Evolutionary conservation across 2,797 vertebrate species (phyloP).

Genomic region (Microtus californicus): DNA sequence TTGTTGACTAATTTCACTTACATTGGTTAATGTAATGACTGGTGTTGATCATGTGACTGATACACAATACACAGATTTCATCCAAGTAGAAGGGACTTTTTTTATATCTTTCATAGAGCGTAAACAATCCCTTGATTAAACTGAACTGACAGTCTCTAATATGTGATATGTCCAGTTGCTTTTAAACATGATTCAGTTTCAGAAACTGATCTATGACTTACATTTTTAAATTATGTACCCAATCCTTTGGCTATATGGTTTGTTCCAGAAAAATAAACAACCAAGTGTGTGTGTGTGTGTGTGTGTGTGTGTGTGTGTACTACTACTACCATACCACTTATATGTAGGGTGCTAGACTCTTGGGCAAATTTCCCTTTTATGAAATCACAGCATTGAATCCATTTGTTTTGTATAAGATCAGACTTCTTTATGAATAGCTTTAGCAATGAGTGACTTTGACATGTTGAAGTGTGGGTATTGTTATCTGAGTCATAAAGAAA

Average conservation of each 20-base stretch:
- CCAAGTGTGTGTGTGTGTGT: background rate
- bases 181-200: slow-evolving; percentile 57
- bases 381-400: slow-evolving; percentile 49
- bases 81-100: background rate
- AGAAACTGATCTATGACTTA: slow-evolving; percentile 36
- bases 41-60: background rate
- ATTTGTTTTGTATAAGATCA: slow-evolving; percentile 64
- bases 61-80: slow-evolving; percentile 38
- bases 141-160: background rate
- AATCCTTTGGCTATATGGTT: slow-evolving; percentile 44
- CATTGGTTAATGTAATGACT: slow-evolving; percentile 54
- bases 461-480: slow-evolving; percentile 47
- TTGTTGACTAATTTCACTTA: slow-evolving; percentile 69
- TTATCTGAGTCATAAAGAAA: slow-evolving; percentile 55
- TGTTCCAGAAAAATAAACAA: slow-evolving; percentile 9
- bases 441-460: slow-evolving; percentile 65
- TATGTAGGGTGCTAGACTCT: slow-evolving; percentile 40
- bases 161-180: slow-evolving; percentile 25
- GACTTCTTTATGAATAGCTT: slow-evolving; percentile 66
- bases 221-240: slow-evolving; percentile 54
- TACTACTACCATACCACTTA: slow-evolving; percentile 15
- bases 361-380: slow-evolving; percentile 66
- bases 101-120: background rate
- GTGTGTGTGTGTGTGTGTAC: background rate
- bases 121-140: slow-evolving; percentile 48